phyloP scores from a whole-genome alignment of 2,797 vertebrate genomes.

The Thunnus albacares region DNA sequence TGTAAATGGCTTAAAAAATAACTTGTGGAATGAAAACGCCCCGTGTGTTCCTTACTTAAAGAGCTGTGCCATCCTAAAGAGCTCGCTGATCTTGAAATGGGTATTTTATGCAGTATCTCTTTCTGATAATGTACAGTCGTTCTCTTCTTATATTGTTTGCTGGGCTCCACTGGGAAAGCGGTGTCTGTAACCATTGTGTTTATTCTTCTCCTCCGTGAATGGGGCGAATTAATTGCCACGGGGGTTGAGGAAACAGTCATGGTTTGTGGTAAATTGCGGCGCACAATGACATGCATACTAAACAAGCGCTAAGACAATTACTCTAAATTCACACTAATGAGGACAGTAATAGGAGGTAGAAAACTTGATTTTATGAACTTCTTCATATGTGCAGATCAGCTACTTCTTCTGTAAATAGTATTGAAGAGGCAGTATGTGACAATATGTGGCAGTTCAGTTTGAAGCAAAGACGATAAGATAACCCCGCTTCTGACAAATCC shows the following conservation, averaged over 20 bases:
- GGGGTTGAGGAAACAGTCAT: slow-evolving; percentile 69
- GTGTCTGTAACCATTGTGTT: slow-evolving; percentile 75
- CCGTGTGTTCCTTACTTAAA: slow-evolving; percentile 37
- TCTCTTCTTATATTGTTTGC: slow-evolving; percentile 72
- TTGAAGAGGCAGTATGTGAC: slow-evolving; percentile 12
- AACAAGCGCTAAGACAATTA: slow-evolving; percentile 65
- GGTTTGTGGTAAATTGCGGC: slow-evolving; percentile 69
- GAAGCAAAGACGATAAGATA: slow-evolving; percentile 40
- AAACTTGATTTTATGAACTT: slow-evolving; percentile 44
- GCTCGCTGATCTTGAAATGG: slow-evolving; percentile 54
- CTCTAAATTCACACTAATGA: slow-evolving; percentile 70
- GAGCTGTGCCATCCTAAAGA: slow-evolving; percentile 42
- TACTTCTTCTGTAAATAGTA: slow-evolving; percentile 12
- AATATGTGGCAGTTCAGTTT: slow-evolving; percentile 1
- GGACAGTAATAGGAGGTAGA: slow-evolving; percentile 49
- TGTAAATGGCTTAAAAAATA: slow-evolving; percentile 67
- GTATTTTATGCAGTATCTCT: slow-evolving; percentile 64
- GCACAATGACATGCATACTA: slow-evolving; percentile 66
- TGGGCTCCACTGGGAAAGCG: slow-evolving; percentile 60
- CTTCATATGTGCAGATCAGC: slow-evolving; percentile 37
- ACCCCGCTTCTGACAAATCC: slow-evolving; percentile 12
- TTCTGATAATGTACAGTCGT: slow-evolving; percentile 64
- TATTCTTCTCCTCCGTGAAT: slow-evolving; percentile 76
- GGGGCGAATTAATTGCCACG: slow-evolving; percentile 76
- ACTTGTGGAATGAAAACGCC: slow-evolving; percentile 39